Conservation (phyloP, 2,113 vertebrate species). For the Rana temporaria region DNA sequence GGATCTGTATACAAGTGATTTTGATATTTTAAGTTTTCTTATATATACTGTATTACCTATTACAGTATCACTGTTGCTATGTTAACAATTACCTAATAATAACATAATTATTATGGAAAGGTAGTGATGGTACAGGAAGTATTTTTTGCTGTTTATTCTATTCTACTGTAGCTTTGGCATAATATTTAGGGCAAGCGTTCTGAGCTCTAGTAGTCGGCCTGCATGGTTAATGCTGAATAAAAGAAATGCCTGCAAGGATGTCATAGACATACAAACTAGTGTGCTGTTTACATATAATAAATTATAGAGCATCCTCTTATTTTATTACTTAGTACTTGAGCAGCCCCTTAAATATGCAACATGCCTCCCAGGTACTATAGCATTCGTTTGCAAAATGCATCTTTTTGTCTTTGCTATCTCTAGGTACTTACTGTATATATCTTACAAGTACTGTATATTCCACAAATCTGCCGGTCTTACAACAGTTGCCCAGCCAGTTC, state of each 20-base stretch:
- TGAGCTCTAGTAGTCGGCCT: neutral
- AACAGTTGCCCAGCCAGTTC: no score
- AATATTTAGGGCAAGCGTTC: conserved; percentile 8
- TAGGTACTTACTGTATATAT: no score
- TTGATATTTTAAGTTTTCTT: no score
- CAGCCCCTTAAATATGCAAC: neutral
- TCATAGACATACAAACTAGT: neutral
- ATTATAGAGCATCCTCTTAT: neutral
- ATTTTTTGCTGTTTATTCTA: neutral
- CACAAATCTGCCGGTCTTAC: no score
- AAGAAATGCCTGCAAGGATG: neutral
- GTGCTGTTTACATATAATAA: neutral
- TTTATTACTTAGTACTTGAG: neutral
- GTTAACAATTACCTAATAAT: no score
- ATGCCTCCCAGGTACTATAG: conserved; percentile 2
- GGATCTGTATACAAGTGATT: no score
- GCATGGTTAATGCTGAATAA: neutral
- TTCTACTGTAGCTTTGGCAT: neutral
- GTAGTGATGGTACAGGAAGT: neutral
- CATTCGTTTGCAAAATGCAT: neutral
- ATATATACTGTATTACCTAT: no score
- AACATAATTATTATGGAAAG: neutral
- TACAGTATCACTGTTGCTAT: no score
- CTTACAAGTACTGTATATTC: no score
- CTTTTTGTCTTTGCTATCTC: no score